Percentiles rank a stretch among this genome's conserved stretches.
Conservation (phyloP, 2,113 vertebrate species). For the Pseudopipra pipra region DNA sequence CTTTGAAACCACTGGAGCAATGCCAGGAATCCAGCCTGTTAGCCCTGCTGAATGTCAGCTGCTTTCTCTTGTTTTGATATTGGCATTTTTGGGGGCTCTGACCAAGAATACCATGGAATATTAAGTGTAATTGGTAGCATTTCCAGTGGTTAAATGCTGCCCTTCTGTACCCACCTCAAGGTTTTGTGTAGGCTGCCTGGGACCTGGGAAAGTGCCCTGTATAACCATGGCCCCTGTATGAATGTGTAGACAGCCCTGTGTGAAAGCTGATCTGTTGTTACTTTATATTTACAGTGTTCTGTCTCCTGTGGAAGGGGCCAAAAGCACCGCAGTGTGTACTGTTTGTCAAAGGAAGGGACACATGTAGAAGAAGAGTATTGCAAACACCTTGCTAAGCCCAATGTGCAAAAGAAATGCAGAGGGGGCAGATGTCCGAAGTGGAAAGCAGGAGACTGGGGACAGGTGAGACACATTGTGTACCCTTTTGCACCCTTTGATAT, state of each 20-base stretch:
- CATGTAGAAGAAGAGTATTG: conserved; percentile 86
- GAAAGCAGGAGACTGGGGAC: conserved; percentile 90
- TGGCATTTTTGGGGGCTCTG: neutral
- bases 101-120: neutral
- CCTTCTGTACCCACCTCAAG: neutral
- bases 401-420: conserved; percentile 86
- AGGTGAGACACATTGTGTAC: conserved; percentile 79
- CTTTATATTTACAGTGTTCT: conserved; percentile 89
- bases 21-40: conserved; percentile 20
- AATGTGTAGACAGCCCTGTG: neutral
- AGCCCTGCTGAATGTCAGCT: conserved; percentile 45
- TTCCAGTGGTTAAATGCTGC: neutral
- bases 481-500: neutral
- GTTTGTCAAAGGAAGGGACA: conserved; percentile 84
- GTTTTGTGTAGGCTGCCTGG: neutral
- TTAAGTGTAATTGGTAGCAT: neutral
- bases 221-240: neutral
- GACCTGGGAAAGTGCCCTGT: neutral
- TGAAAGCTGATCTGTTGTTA: conserved; percentile 70
- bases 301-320: conserved; percentile 90
- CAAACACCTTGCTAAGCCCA: conserved; percentile 83
- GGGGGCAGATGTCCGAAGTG: conserved; percentile 90
- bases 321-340: conserved; percentile 88
- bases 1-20: conserved; percentile 8
- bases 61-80: neutral